These are phyloP conservation scores for Leptodactylus fallax DNA, from an alignment of 2,797 vertebrate genomes.

Conservation along the genomic window DNA sequence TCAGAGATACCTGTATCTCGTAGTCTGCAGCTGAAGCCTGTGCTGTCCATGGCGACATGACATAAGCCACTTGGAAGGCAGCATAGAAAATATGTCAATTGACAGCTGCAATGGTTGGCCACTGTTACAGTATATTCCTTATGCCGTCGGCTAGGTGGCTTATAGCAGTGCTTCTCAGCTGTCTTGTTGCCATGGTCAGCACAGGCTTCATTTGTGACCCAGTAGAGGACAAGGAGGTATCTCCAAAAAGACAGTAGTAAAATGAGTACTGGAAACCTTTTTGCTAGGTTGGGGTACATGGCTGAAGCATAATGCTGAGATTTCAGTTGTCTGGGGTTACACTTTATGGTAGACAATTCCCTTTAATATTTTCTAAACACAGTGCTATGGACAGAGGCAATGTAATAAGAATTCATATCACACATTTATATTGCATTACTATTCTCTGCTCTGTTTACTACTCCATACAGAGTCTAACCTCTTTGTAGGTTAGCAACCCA, in stretches of 20 bases:
- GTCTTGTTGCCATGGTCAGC: background rate
- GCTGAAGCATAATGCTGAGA: too few species aligned
- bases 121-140: background rate
- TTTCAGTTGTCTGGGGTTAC: background rate
- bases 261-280: too few species aligned
- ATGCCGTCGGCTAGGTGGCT: background rate
- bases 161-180: background rate
- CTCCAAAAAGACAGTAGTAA: too few species aligned
- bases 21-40: too few species aligned
- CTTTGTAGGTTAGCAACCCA: background rate
- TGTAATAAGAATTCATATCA: background rate
- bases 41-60: background rate
- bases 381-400: background rate
- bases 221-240: too few species aligned
- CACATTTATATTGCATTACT: background rate
- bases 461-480: background rate
- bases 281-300: too few species aligned
- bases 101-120: background rate
- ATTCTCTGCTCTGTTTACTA: background rate
- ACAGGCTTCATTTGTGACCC: too few species aligned
- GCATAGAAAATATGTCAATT: background rate
- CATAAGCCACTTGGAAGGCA: background rate
- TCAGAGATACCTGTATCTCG: too few species aligned
- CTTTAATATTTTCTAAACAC: background rate
- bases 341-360: background rate